Evolutionary conservation across 2,797 vertebrate genomes (phyloP).

Genomic region (Fundulus diaphanus): DNA sequence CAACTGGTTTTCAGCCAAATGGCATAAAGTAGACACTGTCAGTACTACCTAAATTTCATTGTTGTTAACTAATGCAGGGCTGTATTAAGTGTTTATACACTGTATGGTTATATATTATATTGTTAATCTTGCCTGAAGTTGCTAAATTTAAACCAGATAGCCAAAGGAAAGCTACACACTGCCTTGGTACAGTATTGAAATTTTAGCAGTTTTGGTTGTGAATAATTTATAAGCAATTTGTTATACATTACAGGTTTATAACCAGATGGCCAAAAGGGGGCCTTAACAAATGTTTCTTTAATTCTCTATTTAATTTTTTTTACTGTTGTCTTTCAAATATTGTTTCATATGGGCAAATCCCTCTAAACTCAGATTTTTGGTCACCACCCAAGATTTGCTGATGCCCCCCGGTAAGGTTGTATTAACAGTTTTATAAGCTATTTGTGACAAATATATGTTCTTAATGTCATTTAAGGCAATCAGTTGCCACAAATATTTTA

Average conservation of each 20-base stretch:
- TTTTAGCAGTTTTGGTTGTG: slow-evolving; percentile 2
- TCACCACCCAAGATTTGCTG: too few species aligned
- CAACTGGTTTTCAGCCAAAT: slow-evolving; percentile 7
- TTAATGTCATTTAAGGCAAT: slow-evolving; percentile 6
- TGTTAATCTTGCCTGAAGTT: neutral
- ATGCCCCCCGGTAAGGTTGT: neutral
- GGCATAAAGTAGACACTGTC: slow-evolving; percentile 4
- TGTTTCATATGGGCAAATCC: neutral
- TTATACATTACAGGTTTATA: neutral
- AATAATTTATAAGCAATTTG: neutral
- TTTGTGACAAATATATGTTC: neutral
- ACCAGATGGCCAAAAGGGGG: neutral
- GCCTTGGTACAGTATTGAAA: neutral
- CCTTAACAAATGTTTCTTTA: slow-evolving; percentile 2
- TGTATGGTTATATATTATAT: too few species aligned
- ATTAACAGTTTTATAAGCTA: slow-evolving; percentile 1
- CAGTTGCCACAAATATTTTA: slow-evolving; percentile 8
- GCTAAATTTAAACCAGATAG: neutral
- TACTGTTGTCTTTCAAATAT: neutral
- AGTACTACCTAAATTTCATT: neutral
- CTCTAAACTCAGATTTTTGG: neutral
- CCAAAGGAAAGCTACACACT: neutral
- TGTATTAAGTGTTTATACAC: too few species aligned
- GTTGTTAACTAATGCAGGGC: neutral
- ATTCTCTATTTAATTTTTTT: neutral